These are phyloP conservation scores for Gymnothorax javanicus DNA, from an alignment of 2,797 vertebrate genomes.

Conservation along the genomic window DNA sequence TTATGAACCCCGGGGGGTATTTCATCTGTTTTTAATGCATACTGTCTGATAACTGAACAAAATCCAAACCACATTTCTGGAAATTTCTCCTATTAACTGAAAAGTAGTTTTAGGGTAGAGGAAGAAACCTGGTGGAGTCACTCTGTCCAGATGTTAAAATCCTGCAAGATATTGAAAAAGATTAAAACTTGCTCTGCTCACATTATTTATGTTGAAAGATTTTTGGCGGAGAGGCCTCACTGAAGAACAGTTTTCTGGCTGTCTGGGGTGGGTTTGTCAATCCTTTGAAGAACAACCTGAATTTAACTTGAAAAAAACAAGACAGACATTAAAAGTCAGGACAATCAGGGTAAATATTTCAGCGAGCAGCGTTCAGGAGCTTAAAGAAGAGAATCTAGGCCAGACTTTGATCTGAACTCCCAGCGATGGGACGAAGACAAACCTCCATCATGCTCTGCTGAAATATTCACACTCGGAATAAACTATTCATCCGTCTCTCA, in stretches of 20 bases:
- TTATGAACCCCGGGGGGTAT: no score
- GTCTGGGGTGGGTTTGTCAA: background rate
- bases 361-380: slow-evolving; percentile 33
- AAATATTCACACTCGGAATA: slow-evolving; percentile 29
- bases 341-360: slow-evolving; percentile 32
- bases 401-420: slow-evolving; percentile 39
- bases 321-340: slow-evolving; percentile 27
- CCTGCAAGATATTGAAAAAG: slow-evolving; percentile 25
- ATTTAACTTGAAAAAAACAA: slow-evolving; percentile 35
- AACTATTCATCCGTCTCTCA: slow-evolving; percentile 34
- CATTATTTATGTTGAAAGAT: background rate
- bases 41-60: background rate
- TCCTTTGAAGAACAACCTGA: background rate
- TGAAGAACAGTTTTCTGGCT: background rate
- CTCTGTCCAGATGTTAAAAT: slow-evolving; percentile 28
- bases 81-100: background rate
- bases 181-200: slow-evolving; percentile 6
- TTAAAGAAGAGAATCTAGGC: slow-evolving; percentile 34
- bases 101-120: slow-evolving; percentile 5
- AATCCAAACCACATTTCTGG: background rate
- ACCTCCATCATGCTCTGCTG: slow-evolving; percentile 19
- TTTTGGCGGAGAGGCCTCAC: background rate
- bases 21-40: background rate
- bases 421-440: slow-evolving; percentile 21
- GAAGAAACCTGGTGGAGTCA: slow-evolving; percentile 35